phyloP scores from a whole-genome alignment of 2,888 invertebrate genomes.

The Platycnemis pennipes region DNA sequence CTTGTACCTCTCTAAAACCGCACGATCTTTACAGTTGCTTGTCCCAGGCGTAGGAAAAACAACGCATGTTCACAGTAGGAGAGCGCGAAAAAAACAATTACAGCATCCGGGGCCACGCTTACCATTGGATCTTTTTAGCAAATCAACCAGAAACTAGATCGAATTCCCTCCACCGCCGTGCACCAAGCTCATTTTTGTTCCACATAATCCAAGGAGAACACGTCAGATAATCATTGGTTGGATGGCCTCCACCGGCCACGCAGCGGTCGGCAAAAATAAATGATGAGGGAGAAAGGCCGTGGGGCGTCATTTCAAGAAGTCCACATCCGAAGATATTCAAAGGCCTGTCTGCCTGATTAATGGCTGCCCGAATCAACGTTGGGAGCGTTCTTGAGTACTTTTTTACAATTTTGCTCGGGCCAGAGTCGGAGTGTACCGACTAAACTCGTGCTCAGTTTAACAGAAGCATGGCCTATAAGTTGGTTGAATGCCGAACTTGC shows the following conservation, averaged over 20 bases:
- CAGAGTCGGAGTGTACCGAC: no score
- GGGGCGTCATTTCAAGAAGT: neutral
- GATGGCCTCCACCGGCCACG: neutral
- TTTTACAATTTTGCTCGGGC: no score
- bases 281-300: slow-evolving; percentile 18
- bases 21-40: no score
- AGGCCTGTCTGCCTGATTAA: neutral
- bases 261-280: neutral
- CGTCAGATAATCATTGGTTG: slow-evolving; percentile 38
- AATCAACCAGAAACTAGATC: slow-evolving; percentile 19
- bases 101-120: neutral
- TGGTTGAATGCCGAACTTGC: no score
- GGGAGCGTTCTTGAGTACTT: neutral
- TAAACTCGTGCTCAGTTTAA: no score
- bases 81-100: no score
- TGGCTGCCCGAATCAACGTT: neutral
- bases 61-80: no score
- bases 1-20: no score
- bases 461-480: no score
- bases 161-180: neutral
- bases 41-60: no score
- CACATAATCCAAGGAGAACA: slow-evolving; percentile 47
- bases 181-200: neutral
- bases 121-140: neutral
- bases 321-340: neutral